Percentiles rank a stretch among this genome's conserved stretches.
These are phyloP conservation scores for Tromatobia lineatoria DNA, from an alignment of 2,888 invertebrate species.

Conservation along the genomic window DNA sequence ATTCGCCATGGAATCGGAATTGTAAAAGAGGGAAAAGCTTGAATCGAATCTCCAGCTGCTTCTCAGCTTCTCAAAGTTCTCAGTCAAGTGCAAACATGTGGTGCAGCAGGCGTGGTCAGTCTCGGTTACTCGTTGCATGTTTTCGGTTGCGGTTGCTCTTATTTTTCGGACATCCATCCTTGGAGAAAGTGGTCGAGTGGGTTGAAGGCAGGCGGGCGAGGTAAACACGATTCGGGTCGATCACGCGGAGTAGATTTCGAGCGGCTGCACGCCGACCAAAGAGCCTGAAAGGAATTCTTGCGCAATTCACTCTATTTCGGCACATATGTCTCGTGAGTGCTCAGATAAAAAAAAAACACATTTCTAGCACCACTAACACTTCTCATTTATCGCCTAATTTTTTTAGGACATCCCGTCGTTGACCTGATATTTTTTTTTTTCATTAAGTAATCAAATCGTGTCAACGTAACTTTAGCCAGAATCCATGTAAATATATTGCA, in stretches of 20 bases:
- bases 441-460: neutral
- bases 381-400: conserved; percentile 1
- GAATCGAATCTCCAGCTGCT: neutral
- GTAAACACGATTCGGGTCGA: conserved; percentile 73
- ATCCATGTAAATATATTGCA: no score
- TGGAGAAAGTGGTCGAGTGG: conserved; percentile 71
- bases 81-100: conserved; percentile 19
- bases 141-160: conserved; percentile 67
- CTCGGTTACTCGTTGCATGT: conserved; percentile 57
- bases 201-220: conserved; percentile 69
- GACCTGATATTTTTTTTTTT: neutral
- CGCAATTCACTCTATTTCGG: conserved; percentile 58
- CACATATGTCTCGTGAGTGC: conserved; percentile 39
- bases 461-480: no score
- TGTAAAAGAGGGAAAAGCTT: neutral
- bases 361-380: neutral
- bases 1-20: neutral
- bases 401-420: neutral
- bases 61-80: conserved; percentile 14
- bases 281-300: conserved; percentile 56
- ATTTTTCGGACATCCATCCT: conserved; percentile 65
- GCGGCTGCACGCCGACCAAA: neutral
- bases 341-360: conserved; percentile 44
- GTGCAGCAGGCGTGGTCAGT: conserved; percentile 37
- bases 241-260: conserved; percentile 65